Evolutionary conservation across 1,140 invertebrate genomes (phyloP), one percentile per base, ranked within the genome.

Genomic region (Anoplolepis gracilipes): DNA sequence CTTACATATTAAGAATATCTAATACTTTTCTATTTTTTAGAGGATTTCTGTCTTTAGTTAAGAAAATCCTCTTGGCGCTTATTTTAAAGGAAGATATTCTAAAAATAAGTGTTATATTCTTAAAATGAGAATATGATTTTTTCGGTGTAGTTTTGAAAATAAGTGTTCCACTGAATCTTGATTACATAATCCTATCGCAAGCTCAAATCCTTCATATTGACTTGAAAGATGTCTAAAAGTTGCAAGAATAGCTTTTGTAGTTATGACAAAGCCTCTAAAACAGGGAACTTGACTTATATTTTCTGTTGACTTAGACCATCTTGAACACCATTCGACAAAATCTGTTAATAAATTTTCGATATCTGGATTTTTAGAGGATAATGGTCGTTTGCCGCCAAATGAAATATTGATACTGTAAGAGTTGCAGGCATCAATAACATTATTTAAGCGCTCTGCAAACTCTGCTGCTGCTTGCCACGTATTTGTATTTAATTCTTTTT

Each of bases 121-220:
- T n/a, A n/a, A n/a, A n/a, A n/a, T n/a, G n/a, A n/a, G n/a, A n/a
- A n/a, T n/a, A n/a, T n/a, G n/a, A n/a, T n/a, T n/a, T n/a, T n/a
- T n/a, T n/a, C n/a, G n/a, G n/a, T n/a, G n/a, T n/a, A 57, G 8
- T 55, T 73, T 73, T 6, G 69, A 73, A 36, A 72, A 69, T 8
- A 69, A 69, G 46, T 69, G 22, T 28, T 49, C 39, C 39, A 62
- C 28, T 10, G 22, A 62, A 69, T 69, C 39, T 25, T 69, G 65
- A 22, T 67, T 67, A 10, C 22, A 65, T 6, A 69, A 46, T 22
- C 6, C 65, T 16, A 36, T 67, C 8, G 36, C 36, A 67, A 67
- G 64, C 42, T 67, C 33, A 42, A 67, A 72, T 33, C 0, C 16
- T 72, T 72, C 46, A 33, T 33, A 72, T 49, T 53, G 2, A 53